These are phyloP conservation scores for Axinella damicornis DNA, from an alignment of 37 sponge, comb jelly and placozoan genomes.

Conservation along the genomic window DNA sequence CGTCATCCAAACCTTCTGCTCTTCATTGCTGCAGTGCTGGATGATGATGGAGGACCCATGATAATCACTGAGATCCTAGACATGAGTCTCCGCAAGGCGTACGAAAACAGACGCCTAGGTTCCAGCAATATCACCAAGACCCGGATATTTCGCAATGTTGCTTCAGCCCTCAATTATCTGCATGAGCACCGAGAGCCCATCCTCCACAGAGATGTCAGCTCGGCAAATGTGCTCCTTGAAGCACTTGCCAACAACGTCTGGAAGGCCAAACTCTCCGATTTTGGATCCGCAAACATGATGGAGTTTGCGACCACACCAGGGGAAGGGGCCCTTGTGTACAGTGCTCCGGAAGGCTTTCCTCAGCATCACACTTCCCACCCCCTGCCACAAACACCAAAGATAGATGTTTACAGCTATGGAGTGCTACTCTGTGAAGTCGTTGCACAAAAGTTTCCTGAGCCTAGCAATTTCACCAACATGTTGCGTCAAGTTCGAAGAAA, in stretches of 20 bases:
- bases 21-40: constrained; percentile 71
- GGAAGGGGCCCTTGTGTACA: constrained; percentile 65
- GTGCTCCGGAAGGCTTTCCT: constrained; percentile 71
- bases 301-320: constrained; percentile 27
- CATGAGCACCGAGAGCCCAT: constrained; percentile 67
- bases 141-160: constrained; percentile 46
- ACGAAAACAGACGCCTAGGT: constrained; percentile 16
- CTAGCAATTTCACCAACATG: neutral
- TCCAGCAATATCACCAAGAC: neutral
- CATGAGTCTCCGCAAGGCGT: constrained; percentile 52
- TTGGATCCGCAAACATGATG: constrained; percentile 78
- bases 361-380: neutral
- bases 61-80: constrained; percentile 79
- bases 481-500: neutral
- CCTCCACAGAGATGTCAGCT: constrained; percentile 86
- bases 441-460: constrained; percentile 28
- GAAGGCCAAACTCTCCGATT: constrained; percentile 82
- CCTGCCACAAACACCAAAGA: constrained; percentile 51
- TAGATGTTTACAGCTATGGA: constrained; percentile 81
- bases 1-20: constrained; percentile 75
- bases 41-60: constrained; percentile 30
- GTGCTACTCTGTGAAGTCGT: constrained; percentile 58
- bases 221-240: constrained; percentile 72
- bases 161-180: constrained; percentile 75
- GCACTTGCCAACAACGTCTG: constrained; percentile 29